These are phyloP conservation scores for Apis laboriosa DNA, from an alignment of 1,140 invertebrate species.

Conservation along the genomic window DNA sequence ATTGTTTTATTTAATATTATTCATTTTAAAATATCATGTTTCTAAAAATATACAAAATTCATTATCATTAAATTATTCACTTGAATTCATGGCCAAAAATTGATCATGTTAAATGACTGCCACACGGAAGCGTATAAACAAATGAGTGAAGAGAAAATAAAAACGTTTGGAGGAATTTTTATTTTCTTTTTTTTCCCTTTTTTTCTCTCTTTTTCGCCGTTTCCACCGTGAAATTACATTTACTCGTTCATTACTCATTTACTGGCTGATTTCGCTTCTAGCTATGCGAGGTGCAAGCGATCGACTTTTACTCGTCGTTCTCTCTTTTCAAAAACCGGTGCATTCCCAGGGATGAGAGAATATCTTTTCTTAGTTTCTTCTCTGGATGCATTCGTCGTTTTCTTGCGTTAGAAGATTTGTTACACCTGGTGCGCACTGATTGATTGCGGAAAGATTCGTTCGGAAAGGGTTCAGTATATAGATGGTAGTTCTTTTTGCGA, in stretches of 20 bases:
- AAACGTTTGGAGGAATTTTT: not conserved
- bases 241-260: not conserved
- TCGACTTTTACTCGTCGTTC: not conserved
- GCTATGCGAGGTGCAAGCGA: not conserved
- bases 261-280: not conserved
- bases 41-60: no score
- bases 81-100: no score
- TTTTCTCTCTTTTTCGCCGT: not conserved
- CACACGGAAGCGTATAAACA: no score
- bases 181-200: not conserved
- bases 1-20: no score
- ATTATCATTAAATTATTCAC: no score
- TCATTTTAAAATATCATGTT: no score
- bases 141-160: not conserved
- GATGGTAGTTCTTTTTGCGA: not conserved
- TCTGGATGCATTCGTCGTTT: not conserved
- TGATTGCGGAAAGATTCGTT: slow-evolving; percentile 2
- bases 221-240: not conserved
- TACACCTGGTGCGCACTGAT: not conserved
- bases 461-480: not conserved
- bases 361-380: not conserved
- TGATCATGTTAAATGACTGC: not conserved
- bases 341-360: not conserved
- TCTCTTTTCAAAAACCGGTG: no score
- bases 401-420: not conserved